Base-by-base conservation (phyloP, 2,888 invertebrate genomes). In the Spisula subtruncata region DNA sequence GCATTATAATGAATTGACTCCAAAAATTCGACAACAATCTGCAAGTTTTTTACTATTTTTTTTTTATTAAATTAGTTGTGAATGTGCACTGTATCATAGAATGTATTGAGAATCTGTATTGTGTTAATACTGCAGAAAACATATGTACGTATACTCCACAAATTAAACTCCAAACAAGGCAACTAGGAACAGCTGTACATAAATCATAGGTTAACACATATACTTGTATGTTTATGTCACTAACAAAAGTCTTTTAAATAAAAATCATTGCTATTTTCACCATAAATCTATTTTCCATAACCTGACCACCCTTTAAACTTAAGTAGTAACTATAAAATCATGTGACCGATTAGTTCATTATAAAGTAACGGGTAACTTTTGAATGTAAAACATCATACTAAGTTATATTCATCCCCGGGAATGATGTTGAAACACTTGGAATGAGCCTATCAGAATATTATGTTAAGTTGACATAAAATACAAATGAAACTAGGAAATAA, bases 101-200 rank as follows among this genome's bases (percentile, higher is more conserved):
- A 75, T 75, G 75, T 35, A 75, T 35, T 20, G 1, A 32, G 29
- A 5, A 75, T 35, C 8, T 25, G 29, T 29, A 25, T 4, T 71
- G 18, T 25, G 75, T 35, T 75, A 75, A 75, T 4, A 32, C 75
- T 75, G 75, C 75, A 75, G 75, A 75, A 75, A 35, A 71, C 41
- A 35, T 35, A 75, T 75, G 35, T 75, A 32, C 12, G 14, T 75
- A 75, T 32, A 35, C 60, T n/a, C n/a, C n/a, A n/a, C n/a, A n/a
- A n/a, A n/a, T n/a, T n/a, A n/a, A n/a, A n/a, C n/a, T 60, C 60
- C 8, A 32, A 18, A 35, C n/a, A 32, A 32, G 29, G 32, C 6
- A 71, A 71, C 41, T 41, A 71, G 32, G 29, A 32, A 8, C 75
- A 35, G 35, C 75, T 32, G 60, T 25, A 66, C n/a, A n/a, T n/a